Base-by-base conservation (phyloP, 2,113 vertebrate species). In the Hyperoodon ampullatus region DNA sequence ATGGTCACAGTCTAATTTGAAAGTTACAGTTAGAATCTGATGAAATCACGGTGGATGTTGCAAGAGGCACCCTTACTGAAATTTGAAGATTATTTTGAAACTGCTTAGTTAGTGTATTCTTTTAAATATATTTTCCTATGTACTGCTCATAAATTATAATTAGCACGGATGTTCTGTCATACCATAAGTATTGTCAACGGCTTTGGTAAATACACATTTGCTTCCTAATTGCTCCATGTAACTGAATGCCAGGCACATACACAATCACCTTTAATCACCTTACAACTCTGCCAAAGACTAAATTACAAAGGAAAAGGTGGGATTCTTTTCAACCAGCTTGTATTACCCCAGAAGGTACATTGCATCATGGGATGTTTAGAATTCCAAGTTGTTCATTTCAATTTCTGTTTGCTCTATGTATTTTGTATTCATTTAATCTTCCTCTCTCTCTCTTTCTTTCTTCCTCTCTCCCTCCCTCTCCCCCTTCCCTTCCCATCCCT, bases 161-260 rank as follows among this genome's bases (percentile, higher is more conserved):
- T 92, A 92, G 70, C 60, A 15, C 33, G 39, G 16, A 30, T 80
- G 71, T 84, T 86, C 71, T 84, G 93, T 96, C 77, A 87, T 84
- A 55, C 28, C 7, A 0, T 85, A 88, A 86, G 94, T 71, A 70
- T 93, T 93, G 83, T 42, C 47, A 47, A 65, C 28, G 75, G 14
- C 33, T 97, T 96, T 96, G 88, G 66, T 96, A 95, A 97, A 97
- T 97, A 95, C 33, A 87, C 68, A 71, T 89, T 94, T 95, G 70
- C 58, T 93, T 95, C 89, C 55, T 95, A 94, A 97, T 97, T 84
- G 93, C 74, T 94, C 47, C n/a, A 47, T 39, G 82, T 5, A 95
- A 65, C 83, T 72, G 91, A 66, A 88, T 63, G 58, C 89, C 68
- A 87, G 24, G 35, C 74, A 93, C 0, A 1, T 84, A 53, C 47